These are phyloP conservation scores for Turdus rufiventris DNA, from an alignment of 2,113 vertebrate species.

Conservation along the genomic window DNA sequence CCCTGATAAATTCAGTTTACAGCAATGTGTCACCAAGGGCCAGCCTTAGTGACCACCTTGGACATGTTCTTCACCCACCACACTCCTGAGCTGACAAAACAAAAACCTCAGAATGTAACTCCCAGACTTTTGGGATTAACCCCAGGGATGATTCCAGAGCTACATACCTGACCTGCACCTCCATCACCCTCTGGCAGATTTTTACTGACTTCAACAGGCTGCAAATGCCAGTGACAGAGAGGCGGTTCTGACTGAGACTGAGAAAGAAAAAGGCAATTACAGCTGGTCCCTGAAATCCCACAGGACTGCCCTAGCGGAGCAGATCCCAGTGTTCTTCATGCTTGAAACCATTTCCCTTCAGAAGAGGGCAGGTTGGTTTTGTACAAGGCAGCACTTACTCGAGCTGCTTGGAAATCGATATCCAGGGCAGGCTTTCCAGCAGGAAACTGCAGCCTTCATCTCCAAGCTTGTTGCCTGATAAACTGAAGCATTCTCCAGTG, in stretches of 20 bases:
- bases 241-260: constrained; percentile 80
- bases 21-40: background rate
- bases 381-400: constrained; percentile 60
- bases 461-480: constrained; percentile 74
- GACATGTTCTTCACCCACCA: accelerated
- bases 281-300: background rate
- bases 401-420: constrained; percentile 53
- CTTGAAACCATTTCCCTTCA: background rate
- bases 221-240: constrained; percentile 65
- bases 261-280: background rate
- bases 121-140: background rate
- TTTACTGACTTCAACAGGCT: constrained; percentile 66
- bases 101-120: background rate
- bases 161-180: constrained; percentile 77
- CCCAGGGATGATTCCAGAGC: background rate
- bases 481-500: constrained; percentile 56
- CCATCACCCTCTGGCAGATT: constrained; percentile 55
- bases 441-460: constrained; percentile 67
- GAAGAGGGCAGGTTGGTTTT: background rate
- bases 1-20: background rate
- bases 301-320: background rate
- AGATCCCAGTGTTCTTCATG: background rate
- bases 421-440: constrained; percentile 19
- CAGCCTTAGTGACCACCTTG: background rate
- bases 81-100: background rate